Percentiles rank a stretch among this genome's conserved stretches.
Evolutionary conservation across 1,140 invertebrate species (phyloP).

Genomic region (Scaptodrosophila lebanonensis): DNA sequence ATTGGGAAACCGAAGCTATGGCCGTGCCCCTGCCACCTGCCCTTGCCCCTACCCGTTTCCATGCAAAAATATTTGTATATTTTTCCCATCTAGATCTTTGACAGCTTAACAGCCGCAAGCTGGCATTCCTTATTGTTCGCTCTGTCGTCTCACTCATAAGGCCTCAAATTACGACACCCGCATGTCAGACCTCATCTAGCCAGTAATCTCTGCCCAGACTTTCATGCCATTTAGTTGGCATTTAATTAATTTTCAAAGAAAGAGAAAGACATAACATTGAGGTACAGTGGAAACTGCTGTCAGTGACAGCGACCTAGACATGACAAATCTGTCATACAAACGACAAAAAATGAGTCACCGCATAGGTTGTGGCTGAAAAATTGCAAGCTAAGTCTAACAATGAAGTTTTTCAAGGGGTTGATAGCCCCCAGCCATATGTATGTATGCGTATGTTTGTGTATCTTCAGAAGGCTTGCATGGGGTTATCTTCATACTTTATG

Average conservation of each 20-base stretch:
- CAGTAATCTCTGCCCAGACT: too few species aligned
- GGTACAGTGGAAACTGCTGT: conserved; percentile 13
- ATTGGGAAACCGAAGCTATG: too few species aligned
- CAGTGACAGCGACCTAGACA: conserved; percentile 28
- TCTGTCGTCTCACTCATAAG: conserved; percentile 48
- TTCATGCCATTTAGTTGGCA: too few species aligned
- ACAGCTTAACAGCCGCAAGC: too few species aligned
- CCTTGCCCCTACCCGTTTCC: too few species aligned
- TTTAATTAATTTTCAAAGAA: conserved; percentile 49
- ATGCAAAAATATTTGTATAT: conserved; percentile 38
- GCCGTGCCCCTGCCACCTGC: too few species aligned
- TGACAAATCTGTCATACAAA: conserved; percentile 44
- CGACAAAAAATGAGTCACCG: too few species aligned
- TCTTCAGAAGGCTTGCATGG: conserved; percentile 11
- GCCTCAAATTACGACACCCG: too few species aligned
- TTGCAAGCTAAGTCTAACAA: neutral
- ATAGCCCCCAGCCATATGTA: too few species aligned
- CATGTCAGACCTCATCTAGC: too few species aligned
- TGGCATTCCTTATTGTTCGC: conserved; percentile 65
- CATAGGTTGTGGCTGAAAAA: too few species aligned
- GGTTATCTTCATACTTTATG: conserved; percentile 25
- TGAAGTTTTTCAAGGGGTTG: conserved; percentile 5
- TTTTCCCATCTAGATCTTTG: conserved; percentile 31
- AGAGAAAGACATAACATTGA: conserved; percentile 10
- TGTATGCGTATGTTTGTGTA: too few species aligned